Evolutionary conservation across 2,888 invertebrate species (phyloP).

Genomic region (Schizotus pectinicornis): DNA sequence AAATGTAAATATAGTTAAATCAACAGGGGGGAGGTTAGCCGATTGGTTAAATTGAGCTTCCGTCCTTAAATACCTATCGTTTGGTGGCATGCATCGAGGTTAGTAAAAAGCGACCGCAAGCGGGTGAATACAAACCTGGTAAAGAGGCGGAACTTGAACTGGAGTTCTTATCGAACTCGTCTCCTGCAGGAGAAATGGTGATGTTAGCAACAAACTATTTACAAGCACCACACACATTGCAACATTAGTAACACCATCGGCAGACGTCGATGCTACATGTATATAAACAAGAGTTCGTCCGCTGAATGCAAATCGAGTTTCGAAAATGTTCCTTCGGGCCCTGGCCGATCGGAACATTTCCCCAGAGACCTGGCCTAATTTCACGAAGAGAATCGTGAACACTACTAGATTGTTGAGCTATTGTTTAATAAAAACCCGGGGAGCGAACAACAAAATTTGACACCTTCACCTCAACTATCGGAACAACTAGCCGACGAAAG

Average conservation of each 20-base stretch:
- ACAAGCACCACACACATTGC: conserved; percentile 33
- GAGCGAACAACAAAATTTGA: too few relatives aligned
- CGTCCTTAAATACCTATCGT: not conserved
- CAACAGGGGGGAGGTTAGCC: conserved; percentile 8
- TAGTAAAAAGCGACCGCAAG: conserved; percentile 43
- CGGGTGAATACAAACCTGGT: conserved; percentile 66
- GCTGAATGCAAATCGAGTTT: too few relatives aligned
- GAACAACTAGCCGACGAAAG: too few relatives aligned
- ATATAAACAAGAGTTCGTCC: not conserved
- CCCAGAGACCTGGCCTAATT: too few relatives aligned
- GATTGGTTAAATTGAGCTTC: conserved; percentile 3
- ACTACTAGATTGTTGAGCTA: too few relatives aligned
- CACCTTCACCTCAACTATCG: too few relatives aligned
- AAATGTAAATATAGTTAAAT: conserved; percentile 4
- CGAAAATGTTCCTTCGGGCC: too few relatives aligned
- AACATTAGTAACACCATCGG: conserved; percentile 30
- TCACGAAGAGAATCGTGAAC: too few relatives aligned
- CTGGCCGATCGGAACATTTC: too few relatives aligned
- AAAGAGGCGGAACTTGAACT: conserved; percentile 72
- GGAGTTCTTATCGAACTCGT: conserved; percentile 74
- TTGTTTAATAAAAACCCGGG: too few relatives aligned
- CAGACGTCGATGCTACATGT: conserved; percentile 28
- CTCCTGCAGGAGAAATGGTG: conserved; percentile 59
- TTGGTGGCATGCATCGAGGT: conserved; percentile 28
- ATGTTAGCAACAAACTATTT: conserved; percentile 44